Evolutionary conservation across 2,888 invertebrate genomes (phyloP), one percentile per base, ranked within the genome.

Genomic region (Erpobdella octoculata): DNA sequence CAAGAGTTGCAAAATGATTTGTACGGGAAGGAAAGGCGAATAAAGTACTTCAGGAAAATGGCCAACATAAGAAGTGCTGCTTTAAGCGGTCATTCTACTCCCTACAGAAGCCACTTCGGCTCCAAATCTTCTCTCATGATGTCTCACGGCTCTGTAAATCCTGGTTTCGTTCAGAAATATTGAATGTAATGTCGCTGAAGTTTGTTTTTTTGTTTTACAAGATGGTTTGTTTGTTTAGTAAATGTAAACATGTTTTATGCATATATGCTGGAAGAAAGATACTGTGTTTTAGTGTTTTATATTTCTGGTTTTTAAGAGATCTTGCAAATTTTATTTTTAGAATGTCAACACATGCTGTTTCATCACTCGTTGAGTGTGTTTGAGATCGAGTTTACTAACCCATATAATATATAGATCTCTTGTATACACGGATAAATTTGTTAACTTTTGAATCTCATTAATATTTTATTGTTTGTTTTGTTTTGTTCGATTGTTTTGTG

Each of bases 21-120:
- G 12, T 74, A 74, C 61, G 76, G 76, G 21, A 76, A 76, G 72
- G 75, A 75, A 64, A 62, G 71, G 5, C 38, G 76, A 15, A 68
- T 70, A 37, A 73, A 73, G 36, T 69, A 74, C 72, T 76, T 72
- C 74, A 70, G 58, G 38, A 74, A 71, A 67, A 72, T 76, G 41
- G 46, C 73, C 33, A 76, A 76, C 73, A 74, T 76, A 48, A 72
- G 76, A 33, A 38, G 41, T 0, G 75, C 76, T 18, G 72, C 73
- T 36, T 59, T 66, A 8, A 72, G 70, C n/a, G 75, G 75, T 5
- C 53, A 69, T 0, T 48, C 53, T 28, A 75, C 75, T 6, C 75
- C 75, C 6, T 73, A 65, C 68, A 46, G 71, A 28, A 74, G 74
- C 69, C 61, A 53, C 38, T 72, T 53, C 65, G 65, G 68, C 38